Base-by-base conservation (phyloP, 2,797 vertebrate species). In the Halcyon badia region DNA sequence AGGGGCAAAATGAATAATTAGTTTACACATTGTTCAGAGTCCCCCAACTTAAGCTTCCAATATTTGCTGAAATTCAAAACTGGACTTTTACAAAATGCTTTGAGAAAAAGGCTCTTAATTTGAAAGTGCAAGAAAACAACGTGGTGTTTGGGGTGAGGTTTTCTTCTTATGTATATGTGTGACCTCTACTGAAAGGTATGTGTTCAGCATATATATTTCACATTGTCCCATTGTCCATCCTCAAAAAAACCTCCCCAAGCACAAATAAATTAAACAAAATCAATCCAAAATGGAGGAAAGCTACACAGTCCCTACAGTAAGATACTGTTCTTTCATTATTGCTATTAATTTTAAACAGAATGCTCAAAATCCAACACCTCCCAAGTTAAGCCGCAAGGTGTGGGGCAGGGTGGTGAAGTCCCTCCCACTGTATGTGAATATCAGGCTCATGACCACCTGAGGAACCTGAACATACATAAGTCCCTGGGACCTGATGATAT, bases 1-100 rank as follows among this genome's bases (percentile, higher is more conserved):
- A 92, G 87, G 69, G 78, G 82, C 20, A 87, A 83, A 97, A 96
- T 94, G 94, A 97, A 97, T 95, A 97, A 97, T 96, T 97, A 96
- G 70, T 94, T 94, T 86, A 78, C 64, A 56, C 92, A 49, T 75
- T 90, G 60, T 92, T 96, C 73, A 64, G 85, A n/a, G 65, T 94
- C 61, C 33, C 42, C 79, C 60, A 86, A 91, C 64, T 65, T 84
- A 91, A 56, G 24, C 60, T 96, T 62, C 51, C 49, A 76, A 39
- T 54, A 51, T 90, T 22, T 81, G 64, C 90, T 91, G 91, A 94
- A 95, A 78, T 85, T 94, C 26, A 94, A 83, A 96, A 73, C 13
- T 16, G 28, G 93, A 89, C 60, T 91, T 91, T 52, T 65, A 39
- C 75, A 70, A 26, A 76, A 4, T 48, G 20, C 33, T 79, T 68